Conservation (phyloP, 2,888 invertebrate genomes). For the Polyploca ridens region DNA sequence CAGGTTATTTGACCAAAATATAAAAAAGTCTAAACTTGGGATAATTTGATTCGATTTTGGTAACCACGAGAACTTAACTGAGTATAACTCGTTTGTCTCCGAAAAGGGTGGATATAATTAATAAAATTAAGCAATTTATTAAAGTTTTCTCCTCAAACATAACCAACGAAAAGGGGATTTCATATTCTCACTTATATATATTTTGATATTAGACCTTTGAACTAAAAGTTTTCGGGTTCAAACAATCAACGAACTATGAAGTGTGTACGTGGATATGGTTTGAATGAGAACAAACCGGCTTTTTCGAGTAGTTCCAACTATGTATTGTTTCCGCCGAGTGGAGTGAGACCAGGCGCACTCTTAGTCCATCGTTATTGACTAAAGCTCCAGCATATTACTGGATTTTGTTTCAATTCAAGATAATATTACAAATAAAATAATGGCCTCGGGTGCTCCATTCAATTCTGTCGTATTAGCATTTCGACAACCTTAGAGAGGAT, state of each 20-base stretch:
- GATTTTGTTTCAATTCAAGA: conserved; percentile 5
- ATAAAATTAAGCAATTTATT: neutral
- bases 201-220: conserved; percentile 12
- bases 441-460: conserved; percentile 18
- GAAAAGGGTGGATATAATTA: neutral
- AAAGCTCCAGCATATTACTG: neutral
- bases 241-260: conserved; percentile 10
- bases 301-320: conserved; percentile 14
- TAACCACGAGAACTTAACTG: neutral
- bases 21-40: no score
- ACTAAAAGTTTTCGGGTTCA: conserved; percentile 11
- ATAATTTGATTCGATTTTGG: no score
- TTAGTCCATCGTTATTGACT: conserved; percentile 2
- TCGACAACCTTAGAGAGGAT: conserved; percentile 58
- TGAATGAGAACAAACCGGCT: conserved; percentile 13
- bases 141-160: conserved; percentile 4
- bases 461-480: conserved; percentile 47
- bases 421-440: conserved; percentile 26
- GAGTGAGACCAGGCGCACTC: neutral
- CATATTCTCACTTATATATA: conserved; percentile 3
- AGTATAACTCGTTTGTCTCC: neutral
- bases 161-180: conserved; percentile 2
- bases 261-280: conserved; percentile 11
- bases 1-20: no score
- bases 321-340: conserved; percentile 9